A percentile compares a stretch with the other conserved stretches of the same genome.
Conservation (phyloP, 1,140 invertebrate genomes). For the Mamestra configurata region DNA sequence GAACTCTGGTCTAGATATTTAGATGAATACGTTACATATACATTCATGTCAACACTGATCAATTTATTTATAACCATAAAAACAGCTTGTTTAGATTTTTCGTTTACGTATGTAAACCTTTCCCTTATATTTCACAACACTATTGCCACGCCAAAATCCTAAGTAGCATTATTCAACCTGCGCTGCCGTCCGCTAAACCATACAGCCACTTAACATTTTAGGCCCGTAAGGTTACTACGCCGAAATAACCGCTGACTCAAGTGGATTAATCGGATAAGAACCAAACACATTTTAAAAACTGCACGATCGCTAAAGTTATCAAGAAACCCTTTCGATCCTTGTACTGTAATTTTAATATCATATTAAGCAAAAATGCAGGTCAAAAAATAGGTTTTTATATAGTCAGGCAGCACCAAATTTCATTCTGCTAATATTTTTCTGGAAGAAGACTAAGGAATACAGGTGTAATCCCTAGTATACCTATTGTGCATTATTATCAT, state of each 20-base stretch:
- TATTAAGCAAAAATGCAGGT: slow-evolving; percentile 12
- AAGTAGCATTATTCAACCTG: not conserved
- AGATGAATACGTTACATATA: no score
- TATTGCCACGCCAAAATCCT: no score
- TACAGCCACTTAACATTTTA: not conserved
- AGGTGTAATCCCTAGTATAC: no score
- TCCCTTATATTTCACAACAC: no score
- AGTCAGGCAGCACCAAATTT: not conserved
- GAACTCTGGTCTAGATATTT: not conserved
- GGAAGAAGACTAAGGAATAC: not conserved
- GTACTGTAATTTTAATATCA: not conserved
- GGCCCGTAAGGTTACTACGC: not conserved
- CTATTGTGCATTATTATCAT: not conserved
- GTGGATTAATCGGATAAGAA: not conserved
- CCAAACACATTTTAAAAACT: not conserved
- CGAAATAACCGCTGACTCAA: not conserved
- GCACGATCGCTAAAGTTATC: not conserved
- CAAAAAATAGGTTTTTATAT: slow-evolving; percentile 10
- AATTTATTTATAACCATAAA: no score
- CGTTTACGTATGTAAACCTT: no score
- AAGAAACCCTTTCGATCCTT: not conserved
- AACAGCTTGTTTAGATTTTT: no score
- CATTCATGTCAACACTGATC: no score
- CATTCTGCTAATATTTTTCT: not conserved
- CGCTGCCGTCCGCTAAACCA: not conserved